Evolutionary conservation across 2,113 vertebrate genomes (phyloP).

Genomic region (Dinomys branickii): DNA sequence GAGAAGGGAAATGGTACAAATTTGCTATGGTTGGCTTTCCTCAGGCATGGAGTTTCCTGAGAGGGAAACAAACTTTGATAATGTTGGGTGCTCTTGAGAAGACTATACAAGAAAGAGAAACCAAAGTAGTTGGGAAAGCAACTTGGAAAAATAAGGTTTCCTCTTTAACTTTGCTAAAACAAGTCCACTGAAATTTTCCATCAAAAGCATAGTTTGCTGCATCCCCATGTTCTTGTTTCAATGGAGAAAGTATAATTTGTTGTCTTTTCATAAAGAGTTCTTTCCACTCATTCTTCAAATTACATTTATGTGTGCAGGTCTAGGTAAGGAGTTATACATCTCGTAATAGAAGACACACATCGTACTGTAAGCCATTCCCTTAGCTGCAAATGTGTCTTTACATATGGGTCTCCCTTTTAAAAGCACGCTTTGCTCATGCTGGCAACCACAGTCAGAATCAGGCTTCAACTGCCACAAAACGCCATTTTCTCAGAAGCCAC

Average conservation of each 20-base stretch:
- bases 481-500: background rate
- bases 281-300: background rate
- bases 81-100: background rate
- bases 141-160: background rate
- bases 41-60: background rate
- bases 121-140: background rate
- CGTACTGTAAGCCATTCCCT: background rate
- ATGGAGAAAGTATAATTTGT: background rate
- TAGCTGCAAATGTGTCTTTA: background rate
- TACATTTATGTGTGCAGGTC: background rate
- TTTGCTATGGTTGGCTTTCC: background rate
- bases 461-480: background rate
- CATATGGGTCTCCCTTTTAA: background rate
- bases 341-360: background rate
- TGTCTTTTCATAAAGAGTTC: background rate
- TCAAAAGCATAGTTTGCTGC: background rate
- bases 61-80: background rate
- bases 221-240: background rate
- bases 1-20: accelerated
- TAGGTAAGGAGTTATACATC: background rate
- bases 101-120: background rate
- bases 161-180: background rate
- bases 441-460: background rate
- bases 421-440: background rate
- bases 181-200: background rate